Base-by-base conservation (phyloP, 92 coral and sea anemone genomes). In the Porites evermanni region DNA sequence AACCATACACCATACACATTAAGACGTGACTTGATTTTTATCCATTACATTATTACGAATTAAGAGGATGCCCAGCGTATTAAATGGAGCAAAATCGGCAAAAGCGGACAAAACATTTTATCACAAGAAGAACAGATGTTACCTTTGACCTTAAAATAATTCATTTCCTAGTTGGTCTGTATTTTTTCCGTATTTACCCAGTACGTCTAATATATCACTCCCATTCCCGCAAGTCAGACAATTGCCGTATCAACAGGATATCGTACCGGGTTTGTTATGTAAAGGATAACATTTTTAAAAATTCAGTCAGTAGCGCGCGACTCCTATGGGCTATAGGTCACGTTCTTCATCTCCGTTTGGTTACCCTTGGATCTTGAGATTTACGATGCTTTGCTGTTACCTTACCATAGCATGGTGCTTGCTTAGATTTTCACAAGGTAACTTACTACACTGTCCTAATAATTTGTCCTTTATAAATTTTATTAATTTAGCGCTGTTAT, bases 221-320 rank as follows among this genome's bases (percentile, higher is more conserved):
- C 6, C 64, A 4, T 23, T 26, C 32, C 70, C 8, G 56, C 26
- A 53, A 53, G 84, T 67, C 84, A 26, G 76, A 67, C 67, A 21
- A 80, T 14, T 7, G 74, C 7, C 76, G 67, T 80, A 19, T 65
- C 70, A 78, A 56, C 19, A 56, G 65, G 65, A 59, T 60, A 77
- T n/a, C 72, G 20, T 4, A 18, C 65, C 8, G 74, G 50, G 10
- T 50, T 66, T 38, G 24, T 38, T 51, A 17, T 14, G 53, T 12
- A 66, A 52, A 79, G 72, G 38, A 47, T 7, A 64, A 38, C 11
- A 18, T 64, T 19, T 7, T 7, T 53, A 3, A 54, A 56, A 8
- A 56, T 56, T 44, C 38, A 78, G 82, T 78, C 72, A 9, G 59
- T 66, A 23, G 12, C 12, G 64, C 47, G 47, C 47, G 47, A 64